Evolutionary conservation across 1,140 invertebrate species (phyloP).

Genomic region (Bathynomus jamesi): DNA sequence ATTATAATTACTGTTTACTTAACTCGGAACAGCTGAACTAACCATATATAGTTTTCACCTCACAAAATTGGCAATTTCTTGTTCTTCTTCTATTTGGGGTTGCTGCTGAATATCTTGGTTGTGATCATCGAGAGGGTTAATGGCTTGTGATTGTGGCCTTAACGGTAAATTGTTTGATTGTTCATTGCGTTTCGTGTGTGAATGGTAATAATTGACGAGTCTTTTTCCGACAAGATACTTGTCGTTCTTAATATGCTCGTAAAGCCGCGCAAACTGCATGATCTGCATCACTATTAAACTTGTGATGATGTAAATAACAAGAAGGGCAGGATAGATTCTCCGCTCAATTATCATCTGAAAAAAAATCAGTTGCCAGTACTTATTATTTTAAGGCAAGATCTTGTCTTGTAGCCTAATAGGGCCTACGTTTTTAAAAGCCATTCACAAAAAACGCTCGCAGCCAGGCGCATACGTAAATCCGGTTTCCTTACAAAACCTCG

Average conservation of each 20-base stretch:
- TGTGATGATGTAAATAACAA: conserved; percentile 60
- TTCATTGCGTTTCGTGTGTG: neutral
- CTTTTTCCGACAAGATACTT: conserved; percentile 91
- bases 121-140: neutral
- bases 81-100: neutral
- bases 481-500: too few species aligned
- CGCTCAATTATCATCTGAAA: conserved; percentile 44
- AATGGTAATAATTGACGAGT: conserved; percentile 82
- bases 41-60: too few species aligned
- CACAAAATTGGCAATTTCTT: neutral
- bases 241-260: conserved; percentile 98
- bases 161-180: neutral
- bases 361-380: too few species aligned
- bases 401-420: too few species aligned
- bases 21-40: too few species aligned
- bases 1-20: too few species aligned
- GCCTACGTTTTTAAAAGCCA: too few species aligned
- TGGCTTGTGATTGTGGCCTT: neutral
- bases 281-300: conserved; percentile 71
- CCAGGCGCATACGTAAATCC: too few species aligned
- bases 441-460: too few species aligned
- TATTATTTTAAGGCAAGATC: too few species aligned
- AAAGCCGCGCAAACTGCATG: conserved; percentile 83
- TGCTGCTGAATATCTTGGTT: neutral
- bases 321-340: conserved; percentile 82